phyloP scores from a whole-genome alignment of 2,797 vertebrate genomes.

The Jordanella pulchra region DNA sequence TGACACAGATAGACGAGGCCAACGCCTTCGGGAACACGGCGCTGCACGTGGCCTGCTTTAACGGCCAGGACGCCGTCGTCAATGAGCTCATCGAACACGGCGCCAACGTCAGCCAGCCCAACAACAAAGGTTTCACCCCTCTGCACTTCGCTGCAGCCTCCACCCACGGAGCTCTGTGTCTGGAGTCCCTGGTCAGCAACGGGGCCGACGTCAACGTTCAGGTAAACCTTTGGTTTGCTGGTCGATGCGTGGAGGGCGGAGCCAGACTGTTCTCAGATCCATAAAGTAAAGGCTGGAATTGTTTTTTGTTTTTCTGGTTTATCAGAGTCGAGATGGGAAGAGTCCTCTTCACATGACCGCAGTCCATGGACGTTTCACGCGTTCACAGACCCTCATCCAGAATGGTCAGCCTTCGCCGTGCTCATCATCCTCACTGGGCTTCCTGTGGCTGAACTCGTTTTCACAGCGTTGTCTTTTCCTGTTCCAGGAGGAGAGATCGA shows the following conservation, averaged over 20 bases:
- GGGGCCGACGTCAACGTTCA: constrained; percentile 95
- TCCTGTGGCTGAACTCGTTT: neutral
- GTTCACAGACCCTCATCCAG: constrained; percentile 96
- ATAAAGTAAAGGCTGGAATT: neutral
- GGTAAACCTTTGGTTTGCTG: constrained; percentile 69
- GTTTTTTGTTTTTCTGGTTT: neutral
- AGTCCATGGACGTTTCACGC: constrained; percentile 93
- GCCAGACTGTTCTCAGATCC: neutral
- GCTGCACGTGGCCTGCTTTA: constrained; percentile 94
- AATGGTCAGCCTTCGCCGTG: constrained; percentile 82
- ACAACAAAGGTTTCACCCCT: constrained; percentile 95
- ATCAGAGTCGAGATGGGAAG: constrained; percentile 95
- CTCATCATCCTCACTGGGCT: neutral
- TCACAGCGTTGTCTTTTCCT: accelerated
- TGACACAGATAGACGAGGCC: constrained; percentile 89
- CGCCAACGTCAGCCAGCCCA: constrained; percentile 94
- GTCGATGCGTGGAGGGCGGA: too few species aligned
- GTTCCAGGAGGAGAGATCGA: constrained; percentile 92
- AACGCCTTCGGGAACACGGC: constrained; percentile 96
- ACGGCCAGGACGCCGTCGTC: constrained; percentile 93
- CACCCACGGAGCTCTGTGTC: constrained; percentile 91
- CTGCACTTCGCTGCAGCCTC: constrained; percentile 96
- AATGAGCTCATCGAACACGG: constrained; percentile 95
- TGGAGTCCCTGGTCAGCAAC: constrained; percentile 94
- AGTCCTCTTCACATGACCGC: constrained; percentile 97